A percentile compares a stretch with the other conserved stretches of the same genome.
phyloP scores from a whole-genome alignment of 2,888 invertebrate species.

The Pachydiplax longipennis region DNA sequence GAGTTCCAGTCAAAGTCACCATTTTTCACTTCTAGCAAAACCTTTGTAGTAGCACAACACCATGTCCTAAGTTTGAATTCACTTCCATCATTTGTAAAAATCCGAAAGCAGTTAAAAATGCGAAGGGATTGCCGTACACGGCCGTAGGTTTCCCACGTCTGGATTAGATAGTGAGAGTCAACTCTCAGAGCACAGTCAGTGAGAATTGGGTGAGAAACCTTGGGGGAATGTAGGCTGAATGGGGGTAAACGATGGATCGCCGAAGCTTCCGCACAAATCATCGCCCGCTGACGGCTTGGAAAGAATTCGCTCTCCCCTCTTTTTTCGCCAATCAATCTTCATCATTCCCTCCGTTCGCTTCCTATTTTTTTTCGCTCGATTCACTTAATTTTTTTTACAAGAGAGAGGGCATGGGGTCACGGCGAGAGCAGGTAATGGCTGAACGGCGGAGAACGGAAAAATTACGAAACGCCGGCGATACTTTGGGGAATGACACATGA shows the following conservation, averaged over 20 bases:
- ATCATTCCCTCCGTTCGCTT: background rate
- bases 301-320: background rate
- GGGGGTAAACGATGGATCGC: background rate
- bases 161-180: too few relatives aligned
- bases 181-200: too few relatives aligned
- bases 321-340: background rate
- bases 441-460: background rate
- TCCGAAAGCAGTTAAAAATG: too few relatives aligned
- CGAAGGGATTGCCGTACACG: too few relatives aligned
- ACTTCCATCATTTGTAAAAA: too few relatives aligned
- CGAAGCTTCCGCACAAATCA: background rate
- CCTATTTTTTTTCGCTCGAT: background rate
- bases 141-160: too few relatives aligned
- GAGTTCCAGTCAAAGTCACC: too few relatives aligned
- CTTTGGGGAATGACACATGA: background rate
- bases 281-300: background rate
- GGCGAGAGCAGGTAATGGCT: background rate
- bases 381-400: background rate
- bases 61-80: too few relatives aligned
- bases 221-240: background rate
- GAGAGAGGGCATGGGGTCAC: background rate
- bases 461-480: background rate
- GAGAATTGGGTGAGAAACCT: background rate
- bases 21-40: too few relatives aligned
- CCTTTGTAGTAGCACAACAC: too few relatives aligned